phyloP scores from a whole-genome alignment of 2,888 invertebrate genomes.

The Siphlonurus alternatus region DNA sequence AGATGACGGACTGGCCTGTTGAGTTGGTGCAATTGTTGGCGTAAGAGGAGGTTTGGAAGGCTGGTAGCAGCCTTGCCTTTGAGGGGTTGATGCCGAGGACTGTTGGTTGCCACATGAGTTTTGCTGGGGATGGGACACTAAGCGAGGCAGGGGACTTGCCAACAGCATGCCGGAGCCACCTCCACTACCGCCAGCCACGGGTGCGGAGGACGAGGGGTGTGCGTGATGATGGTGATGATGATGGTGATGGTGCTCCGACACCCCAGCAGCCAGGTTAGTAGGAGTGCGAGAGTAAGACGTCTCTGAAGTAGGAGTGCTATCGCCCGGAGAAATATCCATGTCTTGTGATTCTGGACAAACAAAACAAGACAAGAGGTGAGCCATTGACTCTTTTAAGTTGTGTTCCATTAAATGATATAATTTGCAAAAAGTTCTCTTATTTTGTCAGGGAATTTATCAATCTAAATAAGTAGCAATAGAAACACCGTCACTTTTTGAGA shows the following conservation, averaged over 20 bases:
- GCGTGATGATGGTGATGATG: constrained; percentile 15
- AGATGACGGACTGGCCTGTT: constrained; percentile 6
- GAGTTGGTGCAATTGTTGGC: constrained; percentile 13
- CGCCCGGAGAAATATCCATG: constrained; percentile 88
- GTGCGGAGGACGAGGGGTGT: constrained; percentile 14
- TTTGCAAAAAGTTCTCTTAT: too few species aligned
- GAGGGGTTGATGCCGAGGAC: neutral
- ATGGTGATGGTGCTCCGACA: constrained; percentile 14
- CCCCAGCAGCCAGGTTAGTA: constrained; percentile 14
- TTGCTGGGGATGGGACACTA: constrained; percentile 35
- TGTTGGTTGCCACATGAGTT: constrained; percentile 13
- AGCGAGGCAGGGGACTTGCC: constrained; percentile 46
- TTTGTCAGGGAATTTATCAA: too few species aligned
- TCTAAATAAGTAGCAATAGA: neutral
- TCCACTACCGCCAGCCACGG: constrained; percentile 24
- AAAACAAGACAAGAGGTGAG: too few species aligned
- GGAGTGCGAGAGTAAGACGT: constrained; percentile 42
- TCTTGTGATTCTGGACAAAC: constrained; percentile 30
- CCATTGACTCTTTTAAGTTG: neutral
- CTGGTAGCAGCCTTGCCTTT: too few species aligned
- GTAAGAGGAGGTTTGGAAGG: constrained; percentile 24
- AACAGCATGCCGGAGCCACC: constrained; percentile 34
- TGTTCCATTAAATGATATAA: too few species aligned
- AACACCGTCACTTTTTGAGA: too few species aligned
- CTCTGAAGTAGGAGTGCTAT: constrained; percentile 75